Conservation (phyloP, 2,888 invertebrate genomes). For the Catocala fraxini region DNA sequence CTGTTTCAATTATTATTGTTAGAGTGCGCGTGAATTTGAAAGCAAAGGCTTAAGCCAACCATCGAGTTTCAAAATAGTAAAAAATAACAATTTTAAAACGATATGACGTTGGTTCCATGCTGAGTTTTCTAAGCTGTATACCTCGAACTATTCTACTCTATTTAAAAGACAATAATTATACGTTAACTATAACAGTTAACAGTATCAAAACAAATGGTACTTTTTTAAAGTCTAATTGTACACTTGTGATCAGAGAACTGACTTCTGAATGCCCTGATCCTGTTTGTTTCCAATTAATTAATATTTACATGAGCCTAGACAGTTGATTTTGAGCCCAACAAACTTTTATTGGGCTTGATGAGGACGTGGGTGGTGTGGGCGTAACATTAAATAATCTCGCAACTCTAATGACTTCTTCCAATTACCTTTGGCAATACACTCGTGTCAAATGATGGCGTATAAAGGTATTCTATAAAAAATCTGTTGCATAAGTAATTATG, state of each 20-base stretch:
- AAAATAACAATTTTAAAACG: no score
- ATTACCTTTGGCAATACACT: conserved; percentile 34
- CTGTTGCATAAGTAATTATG: conserved; percentile 12
- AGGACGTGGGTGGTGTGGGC: background rate
- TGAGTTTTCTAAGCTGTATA: no score
- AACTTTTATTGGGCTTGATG: no score
- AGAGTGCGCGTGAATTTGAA: no score
- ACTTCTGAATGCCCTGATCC: conserved; percentile 39
- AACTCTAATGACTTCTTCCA: conserved; percentile 25
- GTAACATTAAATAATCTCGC: conserved; percentile 23
- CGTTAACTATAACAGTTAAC: no score
- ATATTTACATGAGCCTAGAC: conserved; percentile 35
- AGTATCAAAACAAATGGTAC: no score
- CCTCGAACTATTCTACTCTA: no score
- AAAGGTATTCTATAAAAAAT: conserved; percentile 12
- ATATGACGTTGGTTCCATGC: no score
- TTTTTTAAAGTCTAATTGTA: conserved; percentile 44
- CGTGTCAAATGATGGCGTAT: background rate
- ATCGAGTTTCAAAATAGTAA: no score
- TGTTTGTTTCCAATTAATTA: conserved; percentile 32
- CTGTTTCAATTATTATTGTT: no score
- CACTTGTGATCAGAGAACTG: conserved; percentile 41
- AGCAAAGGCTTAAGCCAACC: no score
- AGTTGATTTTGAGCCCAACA: background rate
- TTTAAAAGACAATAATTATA: no score